Evolutionary conservation across 2,113 vertebrate species (phyloP).

Genomic region (Turnix velox): DNA sequence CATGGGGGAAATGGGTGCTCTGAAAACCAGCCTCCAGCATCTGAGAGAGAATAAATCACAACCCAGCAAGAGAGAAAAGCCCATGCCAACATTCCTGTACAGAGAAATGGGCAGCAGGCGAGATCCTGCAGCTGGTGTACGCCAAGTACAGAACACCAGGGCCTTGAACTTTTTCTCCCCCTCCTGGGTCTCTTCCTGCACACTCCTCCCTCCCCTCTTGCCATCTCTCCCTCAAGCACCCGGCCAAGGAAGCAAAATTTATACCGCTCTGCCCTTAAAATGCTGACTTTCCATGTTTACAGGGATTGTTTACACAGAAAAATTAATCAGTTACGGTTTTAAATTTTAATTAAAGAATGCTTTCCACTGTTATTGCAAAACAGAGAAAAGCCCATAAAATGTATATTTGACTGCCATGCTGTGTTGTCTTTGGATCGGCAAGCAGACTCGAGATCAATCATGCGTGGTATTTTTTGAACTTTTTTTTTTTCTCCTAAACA

Average conservation of each 20-base stretch:
- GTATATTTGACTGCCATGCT: conserved; percentile 73
- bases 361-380: conserved; percentile 80
- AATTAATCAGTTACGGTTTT: conserved; percentile 85
- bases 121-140: conserved; percentile 16
- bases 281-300: conserved; percentile 78
- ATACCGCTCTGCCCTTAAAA: conserved; percentile 66
- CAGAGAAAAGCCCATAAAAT: conserved; percentile 81
- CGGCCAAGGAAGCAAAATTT: conserved; percentile 63
- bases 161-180: conserved; percentile 50
- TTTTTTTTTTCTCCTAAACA: conserved; percentile 62
- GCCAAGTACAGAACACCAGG: background rate
- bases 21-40: background rate
- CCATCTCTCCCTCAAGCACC: conserved; percentile 27
- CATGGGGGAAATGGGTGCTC: background rate
- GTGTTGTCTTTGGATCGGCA: conserved; percentile 75
- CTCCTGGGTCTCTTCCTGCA: conserved; percentile 7
- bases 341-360: conserved; percentile 85
- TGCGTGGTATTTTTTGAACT: conserved; percentile 73
- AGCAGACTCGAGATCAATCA: conserved; percentile 72
- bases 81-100: conserved; percentile 3
- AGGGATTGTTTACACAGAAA: conserved; percentile 78
- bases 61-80: background rate
- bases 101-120: conserved; percentile 13
- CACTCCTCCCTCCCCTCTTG: conserved; percentile 23
- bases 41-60: conserved; percentile 30